Conservation (phyloP, 2,888 invertebrate species). For the Folsomia candida region DNA sequence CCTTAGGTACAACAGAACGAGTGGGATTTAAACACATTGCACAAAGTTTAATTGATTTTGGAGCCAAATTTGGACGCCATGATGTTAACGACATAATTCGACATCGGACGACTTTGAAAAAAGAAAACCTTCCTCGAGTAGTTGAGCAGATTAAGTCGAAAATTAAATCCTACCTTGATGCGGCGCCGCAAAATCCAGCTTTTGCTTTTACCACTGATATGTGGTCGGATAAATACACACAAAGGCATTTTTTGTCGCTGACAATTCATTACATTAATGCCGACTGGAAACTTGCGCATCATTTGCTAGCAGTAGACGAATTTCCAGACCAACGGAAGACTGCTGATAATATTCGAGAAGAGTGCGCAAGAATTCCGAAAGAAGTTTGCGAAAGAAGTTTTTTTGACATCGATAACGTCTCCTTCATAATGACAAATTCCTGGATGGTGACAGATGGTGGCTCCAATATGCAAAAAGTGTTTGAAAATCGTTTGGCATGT, state of each 20-base stretch:
- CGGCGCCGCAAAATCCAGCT: not conserved
- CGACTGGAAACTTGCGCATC: not conserved
- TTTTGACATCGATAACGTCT: not conserved
- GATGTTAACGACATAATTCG: not conserved
- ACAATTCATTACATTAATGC: conserved; percentile 11
- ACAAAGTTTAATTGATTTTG: not conserved
- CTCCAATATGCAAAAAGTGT: conserved; percentile 14
- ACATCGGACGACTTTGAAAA: not conserved
- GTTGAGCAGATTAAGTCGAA: not conserved
- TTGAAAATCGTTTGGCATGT: conserved; percentile 5
- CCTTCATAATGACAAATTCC: not conserved
- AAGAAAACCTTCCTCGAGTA: not conserved
- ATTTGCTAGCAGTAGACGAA: conserved; percentile 4
- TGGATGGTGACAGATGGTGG: conserved; percentile 23
- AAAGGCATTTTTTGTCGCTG: conserved; percentile 17
- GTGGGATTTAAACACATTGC: not conserved
- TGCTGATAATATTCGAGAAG: conserved; percentile 11
- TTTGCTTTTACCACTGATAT: conserved; percentile 18
- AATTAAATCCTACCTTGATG: not conserved
- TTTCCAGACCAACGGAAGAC: conserved; percentile 13
- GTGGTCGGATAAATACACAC: conserved; percentile 17
- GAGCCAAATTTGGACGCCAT: not conserved
- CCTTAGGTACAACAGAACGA: not conserved
- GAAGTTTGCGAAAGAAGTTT: not conserved
- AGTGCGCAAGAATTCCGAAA: not conserved